phyloP scores from a whole-genome alignment of 1,140 invertebrate species.

The Hesperophylax magnus region DNA sequence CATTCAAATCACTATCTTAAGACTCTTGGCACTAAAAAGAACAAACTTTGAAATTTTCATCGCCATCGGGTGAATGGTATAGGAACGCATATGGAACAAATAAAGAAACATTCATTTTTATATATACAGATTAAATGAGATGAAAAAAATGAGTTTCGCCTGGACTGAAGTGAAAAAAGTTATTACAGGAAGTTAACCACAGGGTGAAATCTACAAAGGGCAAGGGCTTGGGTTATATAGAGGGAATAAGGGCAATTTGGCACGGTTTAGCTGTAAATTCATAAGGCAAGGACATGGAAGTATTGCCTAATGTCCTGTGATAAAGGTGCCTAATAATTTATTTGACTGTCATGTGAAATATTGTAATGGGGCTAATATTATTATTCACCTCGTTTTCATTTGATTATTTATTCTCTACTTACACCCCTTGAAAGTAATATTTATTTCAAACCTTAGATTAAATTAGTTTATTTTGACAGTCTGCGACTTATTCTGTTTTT shows the following conservation, averaged over 20 bases:
- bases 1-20: too few relatives aligned
- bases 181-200: neutral
- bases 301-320: slow-evolving; percentile 30
- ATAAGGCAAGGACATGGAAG: slow-evolving; percentile 37
- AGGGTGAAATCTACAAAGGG: neutral
- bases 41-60: too few relatives aligned
- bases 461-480: too few relatives aligned
- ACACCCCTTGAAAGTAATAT: too few relatives aligned
- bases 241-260: slow-evolving; percentile 14
- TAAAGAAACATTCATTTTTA: too few relatives aligned
- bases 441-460: too few relatives aligned
- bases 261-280: slow-evolving; percentile 29
- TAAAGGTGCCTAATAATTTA: slow-evolving; percentile 21
- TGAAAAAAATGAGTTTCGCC: neutral
- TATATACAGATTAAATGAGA: slow-evolving; percentile 4
- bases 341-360: slow-evolving; percentile 19
- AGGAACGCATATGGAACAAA: too few relatives aligned
- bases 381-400: neutral
- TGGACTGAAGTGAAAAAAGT: neutral
- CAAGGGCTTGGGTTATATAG: neutral
- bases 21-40: too few relatives aligned
- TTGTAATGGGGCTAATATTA: neutral
- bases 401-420: too few relatives aligned
- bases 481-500: too few relatives aligned
- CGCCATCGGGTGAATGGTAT: too few relatives aligned